Percentiles rank a stretch among this genome's conserved stretches.
phyloP scores from a whole-genome alignment of 1,140 invertebrate species.

The Saxidomus purpurata region DNA sequence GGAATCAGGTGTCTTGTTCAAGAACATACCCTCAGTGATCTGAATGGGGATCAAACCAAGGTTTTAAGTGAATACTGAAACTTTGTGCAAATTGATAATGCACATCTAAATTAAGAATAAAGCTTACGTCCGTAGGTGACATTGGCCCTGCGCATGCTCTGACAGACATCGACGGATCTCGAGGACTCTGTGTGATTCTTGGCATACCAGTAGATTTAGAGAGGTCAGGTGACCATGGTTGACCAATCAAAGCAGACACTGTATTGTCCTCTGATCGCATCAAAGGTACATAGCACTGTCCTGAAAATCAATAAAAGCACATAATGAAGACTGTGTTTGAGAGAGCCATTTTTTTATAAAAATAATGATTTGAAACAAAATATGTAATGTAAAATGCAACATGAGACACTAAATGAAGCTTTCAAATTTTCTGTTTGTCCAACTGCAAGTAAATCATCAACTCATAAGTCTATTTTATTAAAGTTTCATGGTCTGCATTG shows the following conservation, averaged over 20 bases:
- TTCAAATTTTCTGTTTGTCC: too few relatives aligned
- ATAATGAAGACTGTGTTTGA: too few relatives aligned
- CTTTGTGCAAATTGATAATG: too few relatives aligned
- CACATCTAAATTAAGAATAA: too few relatives aligned
- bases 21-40: too few relatives aligned
- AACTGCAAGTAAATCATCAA: too few relatives aligned
- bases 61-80: too few relatives aligned
- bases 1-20: too few relatives aligned
- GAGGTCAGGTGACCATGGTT: constrained; percentile 83
- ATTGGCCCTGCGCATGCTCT: constrained; percentile 95
- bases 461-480: too few relatives aligned
- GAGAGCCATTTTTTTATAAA: neutral
- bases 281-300: constrained; percentile 95
- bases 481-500: too few relatives aligned
- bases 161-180: constrained; percentile 88
- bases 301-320: constrained; percentile 80
- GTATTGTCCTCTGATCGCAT: constrained; percentile 91
- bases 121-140: constrained; percentile 88
- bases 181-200: constrained; percentile 49
- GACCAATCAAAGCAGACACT: constrained; percentile 88
- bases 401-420: neutral
- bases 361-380: neutral
- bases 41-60: too few relatives aligned
- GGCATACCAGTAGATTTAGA: constrained; percentile 46
- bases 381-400: neutral